phyloP scores from a whole-genome alignment of 2,797 vertebrate species.

The Sylvia borin region DNA sequence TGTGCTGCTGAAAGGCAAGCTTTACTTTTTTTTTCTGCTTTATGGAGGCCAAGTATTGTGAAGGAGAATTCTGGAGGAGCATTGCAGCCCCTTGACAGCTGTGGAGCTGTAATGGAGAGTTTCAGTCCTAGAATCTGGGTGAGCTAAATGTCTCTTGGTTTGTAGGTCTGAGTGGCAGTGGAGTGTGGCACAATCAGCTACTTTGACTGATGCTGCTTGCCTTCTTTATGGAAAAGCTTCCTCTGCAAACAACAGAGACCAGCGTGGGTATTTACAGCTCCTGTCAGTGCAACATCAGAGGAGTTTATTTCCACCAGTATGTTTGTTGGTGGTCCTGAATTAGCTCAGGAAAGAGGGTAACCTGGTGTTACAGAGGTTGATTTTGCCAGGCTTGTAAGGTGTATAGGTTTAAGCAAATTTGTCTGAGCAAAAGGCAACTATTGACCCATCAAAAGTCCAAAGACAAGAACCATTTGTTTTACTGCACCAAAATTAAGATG shows the following conservation, averaged over 20 bases:
- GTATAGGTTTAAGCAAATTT: not conserved
- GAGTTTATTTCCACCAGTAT: not conserved
- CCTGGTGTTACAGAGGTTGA: not conserved
- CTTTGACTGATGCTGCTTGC: not conserved
- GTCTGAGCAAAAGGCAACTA: not conserved
- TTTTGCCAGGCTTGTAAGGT: not conserved
- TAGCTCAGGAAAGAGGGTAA: not conserved
- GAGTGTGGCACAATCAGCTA: not conserved
- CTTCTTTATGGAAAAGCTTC: not conserved
- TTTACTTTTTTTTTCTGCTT: not conserved
- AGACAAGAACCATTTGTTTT: not conserved
- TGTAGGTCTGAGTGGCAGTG: not conserved
- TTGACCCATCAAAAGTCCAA: not conserved
- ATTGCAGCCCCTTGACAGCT: not conserved
- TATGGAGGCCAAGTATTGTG: not conserved
- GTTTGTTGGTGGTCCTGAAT: not conserved
- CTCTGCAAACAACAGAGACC: not conserved
- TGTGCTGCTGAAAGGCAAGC: not conserved
- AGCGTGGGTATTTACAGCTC: not conserved
- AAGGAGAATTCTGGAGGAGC: not conserved
- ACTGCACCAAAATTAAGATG: not conserved
- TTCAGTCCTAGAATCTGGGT: not conserved
- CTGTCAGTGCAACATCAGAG: not conserved
- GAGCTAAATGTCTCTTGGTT: fast-evolving
- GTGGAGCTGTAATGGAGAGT: not conserved